Base-by-base conservation (phyloP, 2,888 invertebrate genomes). In the Trachelus troglodyta region DNA sequence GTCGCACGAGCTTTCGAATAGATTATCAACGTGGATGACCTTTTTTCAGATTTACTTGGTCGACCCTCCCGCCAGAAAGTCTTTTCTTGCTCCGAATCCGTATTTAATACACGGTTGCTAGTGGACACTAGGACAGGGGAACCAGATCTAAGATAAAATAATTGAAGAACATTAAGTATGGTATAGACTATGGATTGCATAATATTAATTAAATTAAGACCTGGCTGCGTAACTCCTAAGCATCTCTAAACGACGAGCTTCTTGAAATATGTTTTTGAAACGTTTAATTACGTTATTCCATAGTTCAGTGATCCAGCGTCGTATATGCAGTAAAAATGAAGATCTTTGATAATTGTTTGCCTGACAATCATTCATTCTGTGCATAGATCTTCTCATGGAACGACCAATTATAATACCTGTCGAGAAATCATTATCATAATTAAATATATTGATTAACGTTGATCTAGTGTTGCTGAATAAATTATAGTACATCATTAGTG, bases 231-330 rank as follows among this genome's bases (percentile, higher is more conserved):
- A n/a, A 69, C 74, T 78, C 77, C 71, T 75, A 3, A 73, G 75
- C 11, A 33, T 77, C n/a, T 74, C 75, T 11, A 73, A 34, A 37
- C 75, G 69, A 71, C 69, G 77, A 73, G 77, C n/a, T 31, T 79
- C 76, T n/a, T 76, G 75, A 76, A 83, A 83, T 71, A 81, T 78
- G 40, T 73, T 69, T 71, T 81, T 82, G 1, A 84, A 56, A n/a
- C 80, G 80, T 71, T 79, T 83, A 23, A 84, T 76, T 35, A 84
- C 76, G 33, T 73, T 75, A 9, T 82, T 81, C 84, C 84, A 84
- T 78, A 83, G 77, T n/a, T 82, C 82, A 4, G 80, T 33, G 69
- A 84, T 75, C 84, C 84, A 84, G 30, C 81, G 82, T 71, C 79
- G 77, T 73, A 84, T 30, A 31, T 77, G 40, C 9, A 74, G 75